Conservation (phyloP, 1,140 invertebrate species). For the Heliconius congener region DNA sequence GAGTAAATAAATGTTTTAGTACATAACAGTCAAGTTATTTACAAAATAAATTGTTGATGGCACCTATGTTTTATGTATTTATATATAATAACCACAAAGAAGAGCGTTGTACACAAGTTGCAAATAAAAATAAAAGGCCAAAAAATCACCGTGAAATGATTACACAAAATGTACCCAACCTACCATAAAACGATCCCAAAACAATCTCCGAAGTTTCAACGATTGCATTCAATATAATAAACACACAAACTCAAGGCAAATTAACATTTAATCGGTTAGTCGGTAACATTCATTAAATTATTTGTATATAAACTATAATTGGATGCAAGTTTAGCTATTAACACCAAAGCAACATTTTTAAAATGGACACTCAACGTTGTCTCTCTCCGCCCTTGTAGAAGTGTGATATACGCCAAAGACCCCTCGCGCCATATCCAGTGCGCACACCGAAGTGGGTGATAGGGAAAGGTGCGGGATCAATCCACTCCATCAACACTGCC, state of each 20-base stretch:
- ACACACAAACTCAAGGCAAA: constrained; percentile 44
- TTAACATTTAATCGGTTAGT: constrained; percentile 53
- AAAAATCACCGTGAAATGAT: background rate
- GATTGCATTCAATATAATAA: constrained; percentile 35
- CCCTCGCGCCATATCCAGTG: constrained; percentile 84
- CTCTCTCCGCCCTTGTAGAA: constrained; percentile 49
- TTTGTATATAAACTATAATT: constrained; percentile 11
- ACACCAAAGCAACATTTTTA: constrained; percentile 41
- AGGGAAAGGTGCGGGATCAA: constrained; percentile 82
- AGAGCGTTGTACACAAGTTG: background rate
- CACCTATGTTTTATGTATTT: too few relatives aligned
- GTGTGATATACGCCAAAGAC: constrained; percentile 82
- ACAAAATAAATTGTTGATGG: too few relatives aligned
- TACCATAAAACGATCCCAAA: constrained; percentile 49
- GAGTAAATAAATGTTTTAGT: background rate
- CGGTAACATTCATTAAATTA: constrained; percentile 7
- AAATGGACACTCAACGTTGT: constrained; percentile 64
- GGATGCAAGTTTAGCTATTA: constrained; percentile 49
- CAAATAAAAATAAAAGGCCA: background rate
- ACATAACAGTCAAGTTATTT: too few relatives aligned
- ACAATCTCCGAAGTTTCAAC: constrained; percentile 40
- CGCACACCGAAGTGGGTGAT: constrained; percentile 84
- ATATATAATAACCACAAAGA: too few relatives aligned
- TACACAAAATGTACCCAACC: constrained; percentile 76
- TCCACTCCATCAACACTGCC: constrained; percentile 81